Conservation (phyloP, 2,113 vertebrate genomes). For the Phalacrocorax aristotelis region DNA sequence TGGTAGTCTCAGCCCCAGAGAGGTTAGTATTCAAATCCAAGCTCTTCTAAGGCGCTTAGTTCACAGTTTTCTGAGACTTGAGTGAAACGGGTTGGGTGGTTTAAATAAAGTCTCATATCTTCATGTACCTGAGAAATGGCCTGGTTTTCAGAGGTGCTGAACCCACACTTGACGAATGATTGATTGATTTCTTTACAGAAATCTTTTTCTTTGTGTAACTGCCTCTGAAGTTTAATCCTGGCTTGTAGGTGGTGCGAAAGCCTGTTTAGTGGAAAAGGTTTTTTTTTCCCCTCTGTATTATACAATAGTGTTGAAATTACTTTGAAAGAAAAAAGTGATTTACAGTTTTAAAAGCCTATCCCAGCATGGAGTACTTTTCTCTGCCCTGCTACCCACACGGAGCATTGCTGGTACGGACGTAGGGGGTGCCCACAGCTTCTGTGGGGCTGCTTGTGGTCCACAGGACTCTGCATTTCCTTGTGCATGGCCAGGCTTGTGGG, state of each 20-base stretch:
- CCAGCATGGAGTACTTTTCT: background rate
- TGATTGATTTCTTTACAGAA: conserved; percentile 57
- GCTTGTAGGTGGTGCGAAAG: conserved; percentile 63
- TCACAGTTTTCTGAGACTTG: background rate
- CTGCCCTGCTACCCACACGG: background rate
- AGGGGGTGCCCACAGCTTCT: accelerated
- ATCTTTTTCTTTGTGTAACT: conserved; percentile 31
- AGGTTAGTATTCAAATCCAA: background rate
- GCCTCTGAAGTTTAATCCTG: conserved; percentile 44
- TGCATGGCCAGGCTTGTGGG: background rate
- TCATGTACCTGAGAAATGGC: conserved; percentile 42
- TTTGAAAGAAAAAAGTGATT: background rate
- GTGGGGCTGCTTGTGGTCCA: background rate
- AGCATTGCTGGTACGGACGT: background rate
- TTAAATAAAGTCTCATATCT: conserved; percentile 45
- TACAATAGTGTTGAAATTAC: conserved; percentile 7
- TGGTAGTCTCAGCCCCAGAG: background rate
- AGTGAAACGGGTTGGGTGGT: conserved; percentile 20
- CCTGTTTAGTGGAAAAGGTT: conserved; percentile 6
- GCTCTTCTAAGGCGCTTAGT: background rate
- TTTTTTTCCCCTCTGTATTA: conserved; percentile 1
- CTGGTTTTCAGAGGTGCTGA: conserved; percentile 63
- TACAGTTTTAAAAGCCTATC: background rate
- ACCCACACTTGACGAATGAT: conserved; percentile 51
- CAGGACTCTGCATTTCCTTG: background rate